phyloP scores from a whole-genome alignment of 2,113 vertebrate species.

The Takifugu bimaculatus region DNA sequence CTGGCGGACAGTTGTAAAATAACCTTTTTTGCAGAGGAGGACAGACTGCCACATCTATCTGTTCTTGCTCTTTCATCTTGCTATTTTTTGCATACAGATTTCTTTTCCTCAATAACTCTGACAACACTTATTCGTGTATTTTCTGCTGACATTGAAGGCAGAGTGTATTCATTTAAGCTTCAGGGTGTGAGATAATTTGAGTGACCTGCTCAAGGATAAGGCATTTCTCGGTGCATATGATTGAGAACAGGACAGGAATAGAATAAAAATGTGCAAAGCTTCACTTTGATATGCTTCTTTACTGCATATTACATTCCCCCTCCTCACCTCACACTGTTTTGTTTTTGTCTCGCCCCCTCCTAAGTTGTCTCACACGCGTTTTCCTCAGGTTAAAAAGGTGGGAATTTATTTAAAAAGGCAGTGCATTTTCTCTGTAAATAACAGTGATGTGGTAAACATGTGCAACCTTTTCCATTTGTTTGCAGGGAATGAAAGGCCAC shows the following conservation, averaged over 20 bases:
- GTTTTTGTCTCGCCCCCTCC: not conserved
- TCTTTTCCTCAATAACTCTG: slow-evolving; percentile 13
- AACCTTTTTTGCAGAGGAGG: slow-evolving; percentile 11
- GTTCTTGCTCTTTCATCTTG: not conserved
- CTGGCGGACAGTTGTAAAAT: slow-evolving; percentile 41
- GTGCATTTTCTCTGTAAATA: too few relatives aligned
- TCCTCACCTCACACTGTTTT: not conserved
- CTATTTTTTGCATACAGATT: slow-evolving; percentile 22
- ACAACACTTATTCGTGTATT: slow-evolving; percentile 10
- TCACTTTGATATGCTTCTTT: not conserved
- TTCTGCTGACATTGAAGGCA: slow-evolving; percentile 1
- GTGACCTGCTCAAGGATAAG: not conserved
- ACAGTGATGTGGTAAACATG: too few relatives aligned
- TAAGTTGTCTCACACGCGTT: too few relatives aligned
- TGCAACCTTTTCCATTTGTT: slow-evolving; percentile 8
- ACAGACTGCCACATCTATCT: slow-evolving; percentile 4
- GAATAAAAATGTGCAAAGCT: not conserved
- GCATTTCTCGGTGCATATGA: not conserved
- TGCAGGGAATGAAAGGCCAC: slow-evolving; percentile 94
- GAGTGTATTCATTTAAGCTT: slow-evolving; percentile 18
- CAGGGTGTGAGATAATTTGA: slow-evolving; percentile 10
- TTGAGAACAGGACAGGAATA: not conserved
- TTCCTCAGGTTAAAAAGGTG: not conserved
- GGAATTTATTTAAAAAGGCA: not conserved
- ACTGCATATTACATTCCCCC: not conserved